These are phyloP conservation scores for Cryptophagus acutangulus DNA, from an alignment of 2,888 invertebrate genomes.

Conservation along the genomic window DNA sequence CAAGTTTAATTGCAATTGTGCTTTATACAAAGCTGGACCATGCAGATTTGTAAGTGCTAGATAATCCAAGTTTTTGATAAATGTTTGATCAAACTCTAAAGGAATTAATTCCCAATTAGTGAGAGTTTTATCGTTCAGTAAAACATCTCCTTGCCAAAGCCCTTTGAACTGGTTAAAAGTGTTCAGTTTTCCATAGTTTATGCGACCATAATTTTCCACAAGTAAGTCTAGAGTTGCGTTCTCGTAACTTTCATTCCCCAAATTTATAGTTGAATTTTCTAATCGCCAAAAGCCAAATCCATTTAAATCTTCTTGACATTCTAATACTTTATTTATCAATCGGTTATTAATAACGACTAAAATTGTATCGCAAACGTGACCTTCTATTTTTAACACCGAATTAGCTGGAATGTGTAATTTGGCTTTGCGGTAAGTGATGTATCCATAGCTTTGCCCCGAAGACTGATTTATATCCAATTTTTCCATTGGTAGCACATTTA, in stretches of 20 bases:
- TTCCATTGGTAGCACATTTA: conserved; percentile 36
- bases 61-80: conserved; percentile 38
- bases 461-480: conserved; percentile 40
- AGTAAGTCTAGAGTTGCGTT: conserved; percentile 46
- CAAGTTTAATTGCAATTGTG: conserved; percentile 47
- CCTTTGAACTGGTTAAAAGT: conserved; percentile 48
- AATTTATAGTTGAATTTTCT: conserved; percentile 36
- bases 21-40: conserved; percentile 57
- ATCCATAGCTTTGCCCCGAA: conserved; percentile 55
- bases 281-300: conserved; percentile 48
- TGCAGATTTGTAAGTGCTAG: too few species aligned
- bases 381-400: conserved; percentile 39
- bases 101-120: conserved; percentile 50
- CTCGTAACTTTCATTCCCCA: conserved; percentile 28
- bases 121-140: conserved; percentile 44
- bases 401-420: conserved; percentile 31
- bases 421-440: conserved; percentile 50
- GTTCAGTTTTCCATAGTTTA: conserved; percentile 52
- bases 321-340: conserved; percentile 39
- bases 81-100: conserved; percentile 51
- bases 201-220: conserved; percentile 77
- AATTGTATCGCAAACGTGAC: conserved; percentile 50
- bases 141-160: conserved; percentile 47
- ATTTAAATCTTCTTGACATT: conserved; percentile 34
- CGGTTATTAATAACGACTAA: conserved; percentile 49